phyloP scores from a whole-genome alignment of 1,140 invertebrate genomes.

The Notospermus geniculatus region DNA sequence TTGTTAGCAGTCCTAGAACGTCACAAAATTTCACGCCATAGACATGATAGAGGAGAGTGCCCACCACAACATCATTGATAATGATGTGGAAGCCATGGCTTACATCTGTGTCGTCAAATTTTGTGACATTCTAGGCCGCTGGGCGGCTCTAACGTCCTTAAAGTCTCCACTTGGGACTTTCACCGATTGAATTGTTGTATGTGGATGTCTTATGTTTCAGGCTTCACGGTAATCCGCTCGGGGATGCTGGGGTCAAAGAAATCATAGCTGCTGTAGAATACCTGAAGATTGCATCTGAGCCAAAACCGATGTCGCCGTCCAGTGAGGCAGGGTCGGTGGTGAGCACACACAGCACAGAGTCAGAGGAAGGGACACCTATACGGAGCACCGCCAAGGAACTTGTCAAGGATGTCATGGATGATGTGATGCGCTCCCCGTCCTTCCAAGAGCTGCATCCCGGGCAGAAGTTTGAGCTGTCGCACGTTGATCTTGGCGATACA shows the following conservation, averaged over 20 bases:
- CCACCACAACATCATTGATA: too few relatives aligned
- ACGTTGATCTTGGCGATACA: conserved; percentile 14
- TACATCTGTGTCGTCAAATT: too few relatives aligned
- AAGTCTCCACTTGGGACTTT: neutral
- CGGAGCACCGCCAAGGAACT: conserved; percentile 7
- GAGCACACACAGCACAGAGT: neutral
- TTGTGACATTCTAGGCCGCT: too few relatives aligned
- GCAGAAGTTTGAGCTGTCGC: neutral
- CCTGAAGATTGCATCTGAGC: neutral
- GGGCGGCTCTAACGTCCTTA: neutral
- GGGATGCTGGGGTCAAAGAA: conserved; percentile 8
- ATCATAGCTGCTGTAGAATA: conserved; percentile 8
- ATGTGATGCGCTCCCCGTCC: neutral
- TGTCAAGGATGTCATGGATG: conserved; percentile 9
- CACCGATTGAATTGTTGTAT: neutral
- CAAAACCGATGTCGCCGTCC: neutral
- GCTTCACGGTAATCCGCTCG: conserved; percentile 17
- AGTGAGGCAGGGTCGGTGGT: neutral
- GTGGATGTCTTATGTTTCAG: conserved; percentile 8
- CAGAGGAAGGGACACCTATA: conserved; percentile 5
- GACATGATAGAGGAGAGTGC: too few relatives aligned
- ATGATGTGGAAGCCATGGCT: too few relatives aligned
- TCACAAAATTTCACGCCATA: too few relatives aligned
- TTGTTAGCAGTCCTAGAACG: too few relatives aligned
- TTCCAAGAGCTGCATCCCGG: neutral